phyloP scores from a whole-genome alignment of 2,888 invertebrate genomes.

The Scrobipalpa atriplicella region DNA sequence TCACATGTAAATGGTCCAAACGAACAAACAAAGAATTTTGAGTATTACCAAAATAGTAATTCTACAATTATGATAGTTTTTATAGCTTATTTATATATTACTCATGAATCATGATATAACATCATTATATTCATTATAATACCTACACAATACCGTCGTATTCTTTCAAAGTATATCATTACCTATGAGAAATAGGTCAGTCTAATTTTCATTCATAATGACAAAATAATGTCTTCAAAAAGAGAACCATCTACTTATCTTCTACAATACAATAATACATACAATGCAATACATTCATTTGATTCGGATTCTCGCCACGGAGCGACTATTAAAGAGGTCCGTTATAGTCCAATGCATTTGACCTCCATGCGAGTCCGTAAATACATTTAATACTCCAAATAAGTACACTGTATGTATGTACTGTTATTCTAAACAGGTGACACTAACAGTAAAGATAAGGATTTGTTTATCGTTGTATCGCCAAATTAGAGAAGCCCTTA shows the following conservation, averaged over 20 bases:
- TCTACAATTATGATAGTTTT: no score
- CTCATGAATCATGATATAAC: no score
- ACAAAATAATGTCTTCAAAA: conserved; percentile 35
- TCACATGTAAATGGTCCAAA: no score
- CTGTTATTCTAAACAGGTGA: conserved; percentile 32
- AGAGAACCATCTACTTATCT: neutral
- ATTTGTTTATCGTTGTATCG: neutral
- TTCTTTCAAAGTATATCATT: neutral
- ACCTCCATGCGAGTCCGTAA: conserved; percentile 62
- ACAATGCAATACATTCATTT: conserved; percentile 12
- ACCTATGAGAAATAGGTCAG: conserved; percentile 21
- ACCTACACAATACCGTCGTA: neutral
- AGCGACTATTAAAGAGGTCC: conserved; percentile 56
- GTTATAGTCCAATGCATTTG: conserved; percentile 71
- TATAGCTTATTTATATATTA: no score
- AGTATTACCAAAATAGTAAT: no score
- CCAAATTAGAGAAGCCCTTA: neutral
- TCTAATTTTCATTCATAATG: conserved; percentile 32
- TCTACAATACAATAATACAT: neutral
- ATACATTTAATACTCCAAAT: conserved; percentile 44
- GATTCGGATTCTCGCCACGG: conserved; percentile 57
- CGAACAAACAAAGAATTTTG: no score
- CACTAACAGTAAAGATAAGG: neutral
- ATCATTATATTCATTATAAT: no score
- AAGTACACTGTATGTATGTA: conserved; percentile 30